A percentile compares a stretch with the other conserved stretches of the same genome.
Conservation (phyloP, 2,888 invertebrate genomes). For the Drosophila aldrichi region DNA sequence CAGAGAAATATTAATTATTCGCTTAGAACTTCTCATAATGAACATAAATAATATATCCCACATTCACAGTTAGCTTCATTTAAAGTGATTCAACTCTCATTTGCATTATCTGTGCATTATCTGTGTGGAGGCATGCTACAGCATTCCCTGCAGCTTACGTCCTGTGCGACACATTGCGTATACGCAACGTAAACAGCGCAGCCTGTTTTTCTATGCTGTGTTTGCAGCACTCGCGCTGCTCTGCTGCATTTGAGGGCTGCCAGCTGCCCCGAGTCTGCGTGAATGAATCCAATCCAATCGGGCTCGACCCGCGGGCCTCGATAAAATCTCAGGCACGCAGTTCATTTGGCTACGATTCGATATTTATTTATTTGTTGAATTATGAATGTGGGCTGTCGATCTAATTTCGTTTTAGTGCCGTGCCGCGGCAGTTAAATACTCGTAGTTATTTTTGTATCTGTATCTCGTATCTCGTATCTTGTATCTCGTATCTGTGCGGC, state of each 20-base stretch:
- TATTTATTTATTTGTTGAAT: slow-evolving; percentile 9
- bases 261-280: slow-evolving; percentile 10
- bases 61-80: not conserved
- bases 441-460: slow-evolving; percentile 20
- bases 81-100: not conserved
- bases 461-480: slow-evolving; percentile 31
- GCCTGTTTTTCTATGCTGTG: slow-evolving; percentile 6
- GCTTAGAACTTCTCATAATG: rapidly evolving
- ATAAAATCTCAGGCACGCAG: slow-evolving; percentile 27
- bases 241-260: not conserved
- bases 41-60: no score
- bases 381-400: slow-evolving; percentile 49
- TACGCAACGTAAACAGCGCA: slow-evolving; percentile 48
- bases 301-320: not conserved
- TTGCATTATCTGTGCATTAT: not conserved
- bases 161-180: slow-evolving; percentile 58
- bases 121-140: not conserved
- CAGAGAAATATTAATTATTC: no score
- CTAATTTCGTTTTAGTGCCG: slow-evolving; percentile 32
- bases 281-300: slow-evolving; percentile 31
- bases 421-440: slow-evolving; percentile 27
- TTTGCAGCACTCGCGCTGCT: slow-evolving; percentile 14
- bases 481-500: slow-evolving; percentile 18
- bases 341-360: slow-evolving; percentile 31
- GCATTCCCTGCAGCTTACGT: not conserved